A percentile compares a stretch with the other conserved stretches of the same genome.
Conservation (phyloP, 2,797 vertebrate species). For the Pangasius djambal region DNA sequence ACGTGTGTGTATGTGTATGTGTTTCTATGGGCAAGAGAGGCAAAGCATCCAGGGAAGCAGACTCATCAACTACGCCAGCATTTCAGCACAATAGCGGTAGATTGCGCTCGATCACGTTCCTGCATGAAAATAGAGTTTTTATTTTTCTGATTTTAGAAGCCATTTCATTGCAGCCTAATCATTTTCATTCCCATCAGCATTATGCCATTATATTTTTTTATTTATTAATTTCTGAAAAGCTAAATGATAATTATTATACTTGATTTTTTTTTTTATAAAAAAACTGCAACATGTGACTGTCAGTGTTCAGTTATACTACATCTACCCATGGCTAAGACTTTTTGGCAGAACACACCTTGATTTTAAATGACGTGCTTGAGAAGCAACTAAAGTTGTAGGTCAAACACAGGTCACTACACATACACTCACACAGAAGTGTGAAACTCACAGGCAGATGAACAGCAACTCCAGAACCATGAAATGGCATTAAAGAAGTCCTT, state of each 20-base stretch:
- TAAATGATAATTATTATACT: neutral
- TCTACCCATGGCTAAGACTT: constrained; percentile 32
- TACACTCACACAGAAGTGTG: constrained; percentile 1
- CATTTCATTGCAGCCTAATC: constrained; percentile 29
- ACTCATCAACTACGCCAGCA: constrained; percentile 57
- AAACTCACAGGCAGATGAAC: constrained; percentile 35
- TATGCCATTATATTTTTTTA: constrained; percentile 22
- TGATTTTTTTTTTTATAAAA: neutral
- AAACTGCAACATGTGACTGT: neutral
- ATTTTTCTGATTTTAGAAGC: constrained; percentile 24
- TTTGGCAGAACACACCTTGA: constrained; percentile 39
- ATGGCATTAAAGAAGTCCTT: constrained; percentile 46
- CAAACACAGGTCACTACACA: constrained; percentile 52
- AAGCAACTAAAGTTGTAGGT: constrained; percentile 58
- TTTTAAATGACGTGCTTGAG: constrained; percentile 40
- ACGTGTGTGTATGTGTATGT: constrained; percentile 16
- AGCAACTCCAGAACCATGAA: constrained; percentile 40
- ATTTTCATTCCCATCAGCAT: constrained; percentile 30
- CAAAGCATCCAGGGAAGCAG: constrained; percentile 53
- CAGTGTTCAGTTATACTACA: constrained; percentile 36
- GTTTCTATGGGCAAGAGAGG: constrained; percentile 25
- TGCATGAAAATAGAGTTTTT: constrained; percentile 39
- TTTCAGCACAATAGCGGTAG: constrained; percentile 57
- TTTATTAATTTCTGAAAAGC: constrained; percentile 14
- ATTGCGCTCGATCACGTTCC: constrained; percentile 57